Base-by-base conservation (phyloP, 2,888 invertebrate species). In the Tetropium fuscum region DNA sequence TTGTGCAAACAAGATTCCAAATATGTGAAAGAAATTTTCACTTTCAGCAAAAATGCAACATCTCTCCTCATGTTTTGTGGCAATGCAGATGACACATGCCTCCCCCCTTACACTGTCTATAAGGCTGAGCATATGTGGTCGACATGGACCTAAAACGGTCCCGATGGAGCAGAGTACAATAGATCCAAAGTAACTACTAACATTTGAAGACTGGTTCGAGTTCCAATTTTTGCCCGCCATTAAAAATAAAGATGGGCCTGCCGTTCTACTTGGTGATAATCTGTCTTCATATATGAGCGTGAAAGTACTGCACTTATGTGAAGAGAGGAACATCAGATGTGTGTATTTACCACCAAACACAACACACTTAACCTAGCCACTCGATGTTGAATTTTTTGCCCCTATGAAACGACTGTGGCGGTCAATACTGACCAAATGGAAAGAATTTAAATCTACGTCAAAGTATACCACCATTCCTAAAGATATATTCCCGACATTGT, bases 71-170 rank as follows among this genome's bases (percentile, higher is more conserved):
- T 76, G 76, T 60, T 74, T 40, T 59, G 67, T 34, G 69, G 65
- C 2, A 67, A 62, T 48, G 74, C 75, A 22, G 56, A 13, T 38
- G 77, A 76, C 20, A 53, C 60, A 44, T 36, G 70, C 6, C 58
- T 71, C 72, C 7, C n/a, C n/a, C 64, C 66, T 8, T 75, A 72
- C 58, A 68, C 74, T 38, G 68, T 69, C n/a, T 73, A 73, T 56
- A 76, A 74, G 57, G 58, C 75, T 7, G 66, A 74, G 58, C 53
- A 73, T 40, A 27, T 80, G 18, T 76, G 70, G 68, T 58, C 64
- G 11, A 69, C 72, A 4, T 81, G 80, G 81, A 71, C 69, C n/a
- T 72, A 74, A 63, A 74, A 74, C 41, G 80, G 80, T n/a, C 80
- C 78, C n/a, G 36, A 34, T 40, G 53, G 71, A 59, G 47, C 67